Base-by-base conservation (phyloP, 2,113 vertebrate species). In the Dipodomys merriami region DNA sequence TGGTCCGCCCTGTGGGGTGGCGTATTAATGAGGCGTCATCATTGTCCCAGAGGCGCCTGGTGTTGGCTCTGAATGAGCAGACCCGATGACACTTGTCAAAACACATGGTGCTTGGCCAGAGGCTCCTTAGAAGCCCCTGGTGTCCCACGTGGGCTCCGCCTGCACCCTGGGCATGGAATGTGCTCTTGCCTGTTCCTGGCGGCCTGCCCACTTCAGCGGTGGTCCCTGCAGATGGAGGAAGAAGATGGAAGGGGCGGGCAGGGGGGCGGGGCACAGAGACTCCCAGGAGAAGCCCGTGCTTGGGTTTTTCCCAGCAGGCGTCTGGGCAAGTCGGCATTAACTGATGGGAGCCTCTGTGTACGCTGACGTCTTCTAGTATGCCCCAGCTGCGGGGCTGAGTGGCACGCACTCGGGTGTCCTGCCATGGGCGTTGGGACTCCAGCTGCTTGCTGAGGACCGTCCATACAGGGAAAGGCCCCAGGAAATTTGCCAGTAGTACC, bases 71-170 rank as follows among this genome's bases (percentile, higher is more conserved):
- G 93, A 96, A 81, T 95, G 93, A 96, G 67, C 25, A 33, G 64
- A 72, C 60, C 73, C 93, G 86, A 88, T 39, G 78, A 62, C 83
- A 78, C 83, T 96, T 93, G 80, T 94, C 94, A 91, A 39, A 96
- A 96, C 91, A 94, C 95, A 74, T 19, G 30, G 76, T 85, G 13
- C 49, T 88, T 84, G 19, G 91, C 91, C 68, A 83, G 86, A 90
- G 39, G 83, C 90, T 85, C 81, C 82, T 18, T 69, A 7, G 85
- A 91, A 89, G 81, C 71, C 89, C 62, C 57, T n/a, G 1, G 29
- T 53, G 23, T 81, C 69, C 89, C 57, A 22, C 33, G 1, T 46
- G 16, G 72, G 65, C 89, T 79, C 72, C 33, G 80, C 64, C 68
- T 72, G 49, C 8, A 7, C 64, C 62, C 13, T 9, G 3, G 83